Percentiles rank a stretch among this genome's conserved stretches.
Evolutionary conservation across 2,113 vertebrate genomes (phyloP).

Genomic region (Gasterosteus aculeatus): DNA sequence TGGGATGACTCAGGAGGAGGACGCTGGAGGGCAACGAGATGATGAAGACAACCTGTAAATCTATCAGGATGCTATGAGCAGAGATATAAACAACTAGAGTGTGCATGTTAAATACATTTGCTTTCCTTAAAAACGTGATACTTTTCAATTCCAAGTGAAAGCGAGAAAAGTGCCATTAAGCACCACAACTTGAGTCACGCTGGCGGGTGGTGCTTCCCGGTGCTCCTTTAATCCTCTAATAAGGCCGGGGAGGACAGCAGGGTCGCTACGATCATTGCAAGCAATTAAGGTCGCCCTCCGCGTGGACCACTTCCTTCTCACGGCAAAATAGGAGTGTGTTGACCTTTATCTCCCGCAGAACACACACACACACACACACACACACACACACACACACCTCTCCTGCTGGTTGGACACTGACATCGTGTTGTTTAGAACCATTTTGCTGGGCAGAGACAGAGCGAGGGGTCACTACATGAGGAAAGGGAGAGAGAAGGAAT

Average conservation of each 20-base stretch:
- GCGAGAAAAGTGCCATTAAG: not conserved
- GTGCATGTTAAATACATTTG: not conserved
- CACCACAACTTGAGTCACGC: not conserved
- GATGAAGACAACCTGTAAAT: no score
- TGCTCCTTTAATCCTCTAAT: constrained; percentile 33
- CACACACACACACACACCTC: not conserved
- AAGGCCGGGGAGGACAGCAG: constrained; percentile 27
- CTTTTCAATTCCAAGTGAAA: not conserved
- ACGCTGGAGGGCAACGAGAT: no score
- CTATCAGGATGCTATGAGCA: no score
- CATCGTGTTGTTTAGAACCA: constrained; percentile 18
- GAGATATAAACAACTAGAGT: no score
- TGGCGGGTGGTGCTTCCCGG: not conserved
- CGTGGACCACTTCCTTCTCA: constrained; percentile 26
- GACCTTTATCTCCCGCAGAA: constrained; percentile 39
- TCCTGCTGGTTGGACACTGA: constrained; percentile 25
- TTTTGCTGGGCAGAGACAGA: constrained; percentile 19
- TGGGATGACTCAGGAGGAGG: no score
- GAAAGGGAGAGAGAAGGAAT: constrained; percentile 24
- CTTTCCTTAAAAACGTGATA: not conserved
- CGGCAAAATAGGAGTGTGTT: constrained; percentile 16
- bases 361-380: constrained; percentile 2
- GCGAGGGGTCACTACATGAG: constrained; percentile 17
- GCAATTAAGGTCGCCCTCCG: constrained; percentile 39
- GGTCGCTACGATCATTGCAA: constrained; percentile 26